Conservation (phyloP, 2,797 vertebrate genomes). For the Myotis daubentonii region DNA sequence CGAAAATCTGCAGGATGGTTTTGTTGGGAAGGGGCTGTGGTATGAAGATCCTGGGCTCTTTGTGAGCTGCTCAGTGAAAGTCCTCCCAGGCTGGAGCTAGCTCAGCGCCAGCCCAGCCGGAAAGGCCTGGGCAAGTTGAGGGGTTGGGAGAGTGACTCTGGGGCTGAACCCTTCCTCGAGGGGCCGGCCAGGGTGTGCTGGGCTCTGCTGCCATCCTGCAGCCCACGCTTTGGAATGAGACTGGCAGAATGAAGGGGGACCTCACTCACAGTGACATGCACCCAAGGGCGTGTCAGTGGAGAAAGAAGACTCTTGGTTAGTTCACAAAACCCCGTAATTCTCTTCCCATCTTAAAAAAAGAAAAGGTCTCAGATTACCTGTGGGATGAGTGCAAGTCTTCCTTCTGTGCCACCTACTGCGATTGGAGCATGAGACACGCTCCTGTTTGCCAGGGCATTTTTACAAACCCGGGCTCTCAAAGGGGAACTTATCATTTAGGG, state of each 20-base stretch:
- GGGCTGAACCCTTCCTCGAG: accelerated
- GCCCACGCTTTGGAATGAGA: not conserved
- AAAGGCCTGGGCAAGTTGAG: not conserved
- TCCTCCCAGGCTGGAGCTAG: not conserved
- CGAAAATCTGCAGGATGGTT: not conserved
- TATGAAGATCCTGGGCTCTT: not conserved
- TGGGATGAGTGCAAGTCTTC: not conserved
- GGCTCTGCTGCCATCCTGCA: not conserved
- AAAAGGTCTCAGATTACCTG: not conserved
- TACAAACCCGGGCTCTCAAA: not conserved
- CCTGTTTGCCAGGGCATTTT: not conserved
- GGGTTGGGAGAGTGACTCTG: not conserved
- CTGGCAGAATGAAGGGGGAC: not conserved
- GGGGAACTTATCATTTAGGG: not conserved
- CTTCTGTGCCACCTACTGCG: not conserved
- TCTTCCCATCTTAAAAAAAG: not conserved
- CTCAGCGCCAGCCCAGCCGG: no score
- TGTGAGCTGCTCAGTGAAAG: not conserved
- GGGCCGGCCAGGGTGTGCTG: not conserved
- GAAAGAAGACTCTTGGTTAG: not conserved
- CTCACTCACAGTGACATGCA: not conserved
- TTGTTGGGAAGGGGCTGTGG: not conserved
- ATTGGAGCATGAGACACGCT: not conserved
- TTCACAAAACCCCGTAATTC: not conserved
- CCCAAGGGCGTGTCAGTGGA: not conserved